Percentiles rank a stretch among this genome's conserved stretches.
phyloP scores from a whole-genome alignment of 2,113 vertebrate genomes.

The Chrysochloris asiatica region DNA sequence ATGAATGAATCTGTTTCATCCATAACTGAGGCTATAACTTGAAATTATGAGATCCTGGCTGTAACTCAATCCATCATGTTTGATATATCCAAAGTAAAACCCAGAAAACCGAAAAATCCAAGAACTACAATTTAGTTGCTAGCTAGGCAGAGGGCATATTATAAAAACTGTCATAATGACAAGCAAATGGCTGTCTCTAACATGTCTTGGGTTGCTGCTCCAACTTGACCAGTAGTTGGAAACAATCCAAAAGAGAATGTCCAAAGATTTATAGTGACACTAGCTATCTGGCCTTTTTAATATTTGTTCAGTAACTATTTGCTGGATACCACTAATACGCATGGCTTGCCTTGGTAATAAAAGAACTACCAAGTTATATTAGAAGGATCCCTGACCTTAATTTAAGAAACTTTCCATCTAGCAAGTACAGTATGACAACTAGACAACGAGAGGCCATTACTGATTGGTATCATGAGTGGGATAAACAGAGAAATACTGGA shows the following conservation, averaged over 20 bases:
- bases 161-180: background rate
- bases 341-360: background rate
- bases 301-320: constrained; percentile 30
- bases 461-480: background rate
- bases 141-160: background rate
- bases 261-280: background rate
- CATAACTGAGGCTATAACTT: background rate
- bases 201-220: background rate
- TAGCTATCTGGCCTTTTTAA: background rate
- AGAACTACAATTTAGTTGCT: background rate
- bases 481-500: background rate
- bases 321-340: background rate
- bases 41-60: background rate
- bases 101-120: background rate
- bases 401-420: background rate
- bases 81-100: background rate
- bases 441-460: background rate
- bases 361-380: background rate
- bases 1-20: background rate
- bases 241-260: background rate
- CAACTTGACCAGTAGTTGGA: background rate
- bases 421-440: background rate
- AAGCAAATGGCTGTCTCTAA: background rate
- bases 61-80: background rate
- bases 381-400: background rate